Conservation (phyloP, 2,113 vertebrate species). For the Pholis gunnellus region DNA sequence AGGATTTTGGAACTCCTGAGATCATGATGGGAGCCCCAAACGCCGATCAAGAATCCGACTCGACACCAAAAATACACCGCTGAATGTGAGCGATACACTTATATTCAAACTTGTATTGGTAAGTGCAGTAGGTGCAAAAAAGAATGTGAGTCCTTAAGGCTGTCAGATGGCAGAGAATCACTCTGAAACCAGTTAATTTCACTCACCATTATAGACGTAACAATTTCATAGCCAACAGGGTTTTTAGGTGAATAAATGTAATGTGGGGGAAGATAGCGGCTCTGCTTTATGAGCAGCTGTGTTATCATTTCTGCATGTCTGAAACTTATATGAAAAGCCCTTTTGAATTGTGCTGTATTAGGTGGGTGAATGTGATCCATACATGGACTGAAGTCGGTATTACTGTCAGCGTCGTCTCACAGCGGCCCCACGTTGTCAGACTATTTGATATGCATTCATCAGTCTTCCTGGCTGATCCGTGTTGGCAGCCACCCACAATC, state of each 20-base stretch:
- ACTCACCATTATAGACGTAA: conserved; percentile 50
- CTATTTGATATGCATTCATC: conserved; percentile 70
- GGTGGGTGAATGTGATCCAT: conserved; percentile 33
- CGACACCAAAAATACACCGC: background rate
- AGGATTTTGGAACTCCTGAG: background rate
- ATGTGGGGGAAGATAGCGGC: conserved; percentile 43
- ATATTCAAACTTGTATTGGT: conserved; percentile 20
- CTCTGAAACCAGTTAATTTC: conserved; percentile 46
- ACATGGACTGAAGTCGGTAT: conserved; percentile 49
- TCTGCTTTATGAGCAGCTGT: conserved; percentile 36
- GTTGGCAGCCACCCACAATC: conserved; percentile 70
- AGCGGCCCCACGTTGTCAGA: conserved; percentile 39
- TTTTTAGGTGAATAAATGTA: conserved; percentile 52
- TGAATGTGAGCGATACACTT: conserved; percentile 2
- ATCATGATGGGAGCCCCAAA: background rate
- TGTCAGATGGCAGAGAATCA: conserved; percentile 34
- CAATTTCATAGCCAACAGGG: conserved; percentile 44
- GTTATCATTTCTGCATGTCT: conserved; percentile 39
- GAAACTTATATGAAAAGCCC: conserved; percentile 40
- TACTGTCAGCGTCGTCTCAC: conserved; percentile 28
- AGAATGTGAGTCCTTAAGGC: background rate
- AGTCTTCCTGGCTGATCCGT: conserved; percentile 64
- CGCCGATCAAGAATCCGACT: background rate
- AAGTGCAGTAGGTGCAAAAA: background rate
- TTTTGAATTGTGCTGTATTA: conserved; percentile 28